Evolutionary conservation across 2,113 vertebrate genomes (phyloP).

Genomic region (Trematomus loennbergii): DNA sequence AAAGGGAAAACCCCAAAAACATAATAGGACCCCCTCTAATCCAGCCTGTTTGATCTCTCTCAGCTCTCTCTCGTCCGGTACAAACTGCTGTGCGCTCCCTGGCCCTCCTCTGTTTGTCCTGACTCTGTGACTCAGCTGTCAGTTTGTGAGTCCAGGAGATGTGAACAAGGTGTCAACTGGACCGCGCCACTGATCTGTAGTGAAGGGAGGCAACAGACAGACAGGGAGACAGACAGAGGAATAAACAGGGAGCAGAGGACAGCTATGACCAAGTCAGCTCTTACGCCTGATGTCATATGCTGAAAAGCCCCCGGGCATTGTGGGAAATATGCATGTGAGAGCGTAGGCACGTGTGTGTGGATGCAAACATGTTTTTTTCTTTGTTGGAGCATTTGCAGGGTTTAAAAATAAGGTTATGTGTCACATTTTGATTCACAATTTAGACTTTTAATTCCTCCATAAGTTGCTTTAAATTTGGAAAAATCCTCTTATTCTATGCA

Average conservation of each 20-base stretch:
- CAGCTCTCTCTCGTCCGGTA: background rate
- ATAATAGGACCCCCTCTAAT: no score
- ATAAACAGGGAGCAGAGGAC: background rate
- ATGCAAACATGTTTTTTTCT: background rate
- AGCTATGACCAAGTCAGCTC: constrained; percentile 28
- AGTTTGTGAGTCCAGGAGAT: constrained; percentile 29
- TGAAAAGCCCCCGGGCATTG: constrained; percentile 24
- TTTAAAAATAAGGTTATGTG: background rate
- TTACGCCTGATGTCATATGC: constrained; percentile 44
- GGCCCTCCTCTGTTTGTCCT: background rate
- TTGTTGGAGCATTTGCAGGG: background rate
- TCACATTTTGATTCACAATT: background rate
- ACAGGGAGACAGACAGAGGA: constrained; percentile 19
- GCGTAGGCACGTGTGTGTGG: background rate
- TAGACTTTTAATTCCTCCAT: background rate
- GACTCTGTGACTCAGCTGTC: constrained; percentile 46
- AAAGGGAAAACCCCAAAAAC: no score
- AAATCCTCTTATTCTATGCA: background rate
- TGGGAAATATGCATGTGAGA: constrained; percentile 41
- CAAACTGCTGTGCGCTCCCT: background rate
- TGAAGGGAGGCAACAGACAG: constrained; percentile 28
- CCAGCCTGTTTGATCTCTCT: background rate
- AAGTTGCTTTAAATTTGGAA: background rate
- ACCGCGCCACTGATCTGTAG: constrained; percentile 26
- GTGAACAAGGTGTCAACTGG: constrained; percentile 40